Evolutionary conservation across 2,113 vertebrate genomes (phyloP).

Genomic region (Irena cyanogastra): DNA sequence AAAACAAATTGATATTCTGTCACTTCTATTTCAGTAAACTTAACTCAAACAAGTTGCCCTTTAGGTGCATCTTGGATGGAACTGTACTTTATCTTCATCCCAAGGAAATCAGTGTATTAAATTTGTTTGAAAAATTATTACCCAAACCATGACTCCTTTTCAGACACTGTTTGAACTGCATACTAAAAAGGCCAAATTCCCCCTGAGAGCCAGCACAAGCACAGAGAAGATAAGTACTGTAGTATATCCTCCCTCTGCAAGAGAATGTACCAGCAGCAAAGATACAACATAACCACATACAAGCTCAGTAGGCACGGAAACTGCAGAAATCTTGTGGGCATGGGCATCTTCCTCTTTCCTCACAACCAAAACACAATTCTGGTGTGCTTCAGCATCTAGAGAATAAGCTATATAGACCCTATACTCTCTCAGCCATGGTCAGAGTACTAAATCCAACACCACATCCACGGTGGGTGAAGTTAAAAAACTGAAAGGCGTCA

Average conservation of each 20-base stretch:
- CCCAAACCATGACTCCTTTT: conserved; percentile 13
- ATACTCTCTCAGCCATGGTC: not conserved
- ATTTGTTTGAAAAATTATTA: conserved; percentile 57
- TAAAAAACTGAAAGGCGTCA: not conserved
- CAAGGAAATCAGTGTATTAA: conserved; percentile 50
- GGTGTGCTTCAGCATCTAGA: not conserved
- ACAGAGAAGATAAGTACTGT: not conserved
- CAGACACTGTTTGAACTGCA: conserved; percentile 29
- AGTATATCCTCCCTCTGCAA: not conserved
- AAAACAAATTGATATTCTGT: conserved; percentile 73
- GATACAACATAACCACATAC: not conserved
- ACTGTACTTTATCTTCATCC: conserved; percentile 56
- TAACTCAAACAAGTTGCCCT: conserved; percentile 47
- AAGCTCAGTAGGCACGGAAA: not conserved
- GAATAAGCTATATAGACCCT: not conserved
- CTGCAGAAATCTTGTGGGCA: not conserved
- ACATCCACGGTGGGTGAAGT: not conserved
- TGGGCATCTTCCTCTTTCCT: not conserved
- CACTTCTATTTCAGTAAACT: conserved; percentile 67
- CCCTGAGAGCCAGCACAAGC: not conserved
- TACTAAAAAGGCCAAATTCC: not conserved
- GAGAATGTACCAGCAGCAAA: not conserved
- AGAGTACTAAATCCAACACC: not conserved
- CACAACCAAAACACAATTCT: not conserved
- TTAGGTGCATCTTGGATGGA: conserved; percentile 51